Evolutionary conservation across 2,888 invertebrate species (phyloP), one percentile per base, ranked within the genome.

Genomic region (Ophion obscuratus): DNA sequence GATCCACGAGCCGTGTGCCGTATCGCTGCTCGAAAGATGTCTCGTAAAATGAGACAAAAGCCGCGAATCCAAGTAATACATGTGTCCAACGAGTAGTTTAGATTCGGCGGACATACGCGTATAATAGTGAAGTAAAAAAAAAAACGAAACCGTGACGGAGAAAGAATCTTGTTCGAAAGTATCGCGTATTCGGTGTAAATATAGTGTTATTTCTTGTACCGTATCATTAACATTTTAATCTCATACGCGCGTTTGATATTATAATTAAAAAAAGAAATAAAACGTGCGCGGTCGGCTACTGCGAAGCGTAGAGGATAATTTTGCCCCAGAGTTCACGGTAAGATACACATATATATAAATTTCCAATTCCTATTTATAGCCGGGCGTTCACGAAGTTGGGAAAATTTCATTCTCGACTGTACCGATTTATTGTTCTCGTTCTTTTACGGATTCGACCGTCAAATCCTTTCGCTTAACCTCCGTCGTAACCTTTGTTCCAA

Each of bases 251-350:
- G 40, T 40, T 66, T 66, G 62, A 68, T 78, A 88, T 73, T 59
- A 70, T 40, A 57, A 83, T 20, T 40, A 40, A 40, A 24, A 40
- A 24, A 47, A 20, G 57, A 57, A 9, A 78, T 10, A 70, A 70
- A 68, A 70, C 74, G 78, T 81, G 81, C 67, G 68, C 79, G 61
- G 14, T 81, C 75, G 67, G 66, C 71, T 79, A 70, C 71, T 82
- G 82, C 73, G 57, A 31, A 53, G 81, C 78, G 75, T 84, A 87
- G 90, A 87, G 90, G 89, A 88, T 89, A 90, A 91, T 91, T 90
- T 90, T 85, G 88, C 89, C 92, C 91, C 91, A 92, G 92, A 92
- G 92, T 93, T 92, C 92, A 93, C 89, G 88, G 92, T 91, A 93
- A 93, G 92, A 90, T 81, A 31, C 31, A 31, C 31, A 31, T 31